These are phyloP conservation scores for Belonocnema kinseyi DNA, from an alignment of 1,140 invertebrate genomes.

Conservation along the genomic window DNA sequence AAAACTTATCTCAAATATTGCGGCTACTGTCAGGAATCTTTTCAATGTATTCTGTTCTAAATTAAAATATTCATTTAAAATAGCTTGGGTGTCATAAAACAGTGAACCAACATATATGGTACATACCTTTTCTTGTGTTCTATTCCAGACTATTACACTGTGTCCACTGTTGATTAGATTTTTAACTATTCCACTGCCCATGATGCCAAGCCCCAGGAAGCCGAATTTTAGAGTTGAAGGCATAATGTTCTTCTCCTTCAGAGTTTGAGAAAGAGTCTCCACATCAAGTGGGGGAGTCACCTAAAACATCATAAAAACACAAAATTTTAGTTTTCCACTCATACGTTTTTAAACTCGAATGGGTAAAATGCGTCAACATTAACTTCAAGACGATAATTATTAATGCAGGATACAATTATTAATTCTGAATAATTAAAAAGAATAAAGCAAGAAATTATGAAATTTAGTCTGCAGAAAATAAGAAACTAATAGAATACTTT, in stretches of 20 bases:
- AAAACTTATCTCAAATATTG: neutral
- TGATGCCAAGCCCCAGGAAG: slow-evolving; percentile 95
- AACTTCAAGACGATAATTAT: no score
- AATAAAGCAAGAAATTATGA: no score
- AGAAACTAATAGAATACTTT: no score
- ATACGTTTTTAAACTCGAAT: neutral
- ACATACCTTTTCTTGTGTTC: slow-evolving; percentile 93
- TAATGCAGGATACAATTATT: no score
- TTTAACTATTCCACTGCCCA: slow-evolving; percentile 97
- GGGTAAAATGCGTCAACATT: neutral
- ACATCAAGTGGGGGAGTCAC: slow-evolving; percentile 86
- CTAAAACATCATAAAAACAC: slow-evolving; percentile 69
- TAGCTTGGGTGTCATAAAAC: neutral
- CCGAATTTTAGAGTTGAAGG: slow-evolving; percentile 93
- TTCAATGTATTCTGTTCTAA: no score
- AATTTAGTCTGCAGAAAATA: no score
- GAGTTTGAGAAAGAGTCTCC: slow-evolving; percentile 84
- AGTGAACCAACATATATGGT: slow-evolving; percentile 25
- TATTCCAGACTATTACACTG: slow-evolving; percentile 95
- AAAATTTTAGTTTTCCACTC: slow-evolving; percentile 18
- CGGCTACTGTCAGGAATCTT: no score
- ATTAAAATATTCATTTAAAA: neutral
- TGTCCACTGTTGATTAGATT: slow-evolving; percentile 96
- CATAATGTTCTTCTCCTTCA: slow-evolving; percentile 91
- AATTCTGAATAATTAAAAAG: no score